Conservation (phyloP, 2,888 invertebrate genomes). For the Orthosia gothica region DNA sequence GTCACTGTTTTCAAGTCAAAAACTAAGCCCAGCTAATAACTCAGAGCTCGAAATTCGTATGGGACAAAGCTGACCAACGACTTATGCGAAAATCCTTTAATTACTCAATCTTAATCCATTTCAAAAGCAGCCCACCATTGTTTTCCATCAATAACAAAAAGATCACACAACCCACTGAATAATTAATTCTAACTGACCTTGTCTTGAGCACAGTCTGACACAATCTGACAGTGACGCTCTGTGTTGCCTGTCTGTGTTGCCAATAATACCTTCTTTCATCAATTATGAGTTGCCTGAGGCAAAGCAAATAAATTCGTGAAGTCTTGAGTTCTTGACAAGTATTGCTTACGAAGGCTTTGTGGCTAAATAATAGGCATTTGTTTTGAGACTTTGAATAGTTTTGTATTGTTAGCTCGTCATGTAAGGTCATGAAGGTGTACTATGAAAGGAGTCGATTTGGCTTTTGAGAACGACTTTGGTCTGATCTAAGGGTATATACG, state of each 20-base stretch:
- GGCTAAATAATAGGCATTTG: constrained; percentile 42
- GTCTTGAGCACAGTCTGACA: not conserved
- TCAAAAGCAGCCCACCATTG: constrained; percentile 34
- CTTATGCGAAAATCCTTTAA: constrained; percentile 6
- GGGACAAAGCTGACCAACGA: not conserved
- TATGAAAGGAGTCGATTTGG: constrained; percentile 1
- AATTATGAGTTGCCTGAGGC: constrained; percentile 46
- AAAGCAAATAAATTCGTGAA: constrained; percentile 32
- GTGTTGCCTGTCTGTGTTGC: too few species aligned
- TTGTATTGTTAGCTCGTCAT: constrained; percentile 40
- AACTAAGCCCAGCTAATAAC: not conserved
- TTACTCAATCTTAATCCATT: constrained; percentile 13
- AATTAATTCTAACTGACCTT: constrained; percentile 53
- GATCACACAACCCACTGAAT: constrained; percentile 27
- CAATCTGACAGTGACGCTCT: too few species aligned
- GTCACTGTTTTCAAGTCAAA: not conserved
- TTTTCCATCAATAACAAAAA: constrained; percentile 41
- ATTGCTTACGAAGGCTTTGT: constrained; percentile 48
- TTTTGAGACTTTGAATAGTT: constrained; percentile 48
- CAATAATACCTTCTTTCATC: constrained; percentile 29
- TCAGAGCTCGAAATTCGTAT: not conserved
- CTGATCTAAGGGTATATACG: not conserved
- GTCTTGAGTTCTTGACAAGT: constrained; percentile 48
- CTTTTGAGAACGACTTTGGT: constrained; percentile 15
- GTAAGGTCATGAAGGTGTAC: not conserved